Conservation (phyloP, 2,113 vertebrate species). For the Callospermophilus lateralis region DNA sequence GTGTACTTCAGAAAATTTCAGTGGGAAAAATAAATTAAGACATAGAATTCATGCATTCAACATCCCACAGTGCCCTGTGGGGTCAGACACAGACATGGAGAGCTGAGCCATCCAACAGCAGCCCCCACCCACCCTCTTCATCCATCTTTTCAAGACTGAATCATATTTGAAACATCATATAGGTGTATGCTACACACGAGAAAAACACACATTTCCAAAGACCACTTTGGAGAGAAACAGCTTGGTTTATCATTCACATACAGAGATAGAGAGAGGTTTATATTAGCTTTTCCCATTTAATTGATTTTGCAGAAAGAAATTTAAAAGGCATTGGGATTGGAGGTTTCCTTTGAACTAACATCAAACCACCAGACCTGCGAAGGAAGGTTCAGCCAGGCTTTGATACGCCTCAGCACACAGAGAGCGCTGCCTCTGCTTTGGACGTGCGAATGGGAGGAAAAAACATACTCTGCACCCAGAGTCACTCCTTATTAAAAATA, state of each 20-base stretch:
- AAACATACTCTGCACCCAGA: background rate
- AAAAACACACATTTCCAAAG: constrained; percentile 29
- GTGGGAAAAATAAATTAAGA: background rate
- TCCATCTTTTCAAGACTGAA: background rate
- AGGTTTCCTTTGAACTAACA: constrained; percentile 80
- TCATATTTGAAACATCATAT: constrained; percentile 11
- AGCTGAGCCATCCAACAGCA: background rate
- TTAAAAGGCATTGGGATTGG: constrained; percentile 72
- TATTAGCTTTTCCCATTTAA: constrained; percentile 59
- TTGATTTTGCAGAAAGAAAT: constrained; percentile 75
- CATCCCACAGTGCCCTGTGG: background rate
- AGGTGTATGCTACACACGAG: background rate
- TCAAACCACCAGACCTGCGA: constrained; percentile 78
- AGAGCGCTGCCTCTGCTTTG: constrained; percentile 61
- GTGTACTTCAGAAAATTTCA: background rate
- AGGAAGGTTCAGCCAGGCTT: constrained; percentile 69
- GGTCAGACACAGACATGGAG: background rate
- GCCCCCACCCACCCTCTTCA: background rate
- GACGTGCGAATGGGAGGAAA: background rate
- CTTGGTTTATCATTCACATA: constrained; percentile 45
- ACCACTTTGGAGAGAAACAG: constrained; percentile 63
- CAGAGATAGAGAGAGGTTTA: constrained; percentile 37
- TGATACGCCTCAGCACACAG: constrained; percentile 74
- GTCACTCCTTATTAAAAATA: constrained; percentile 86
- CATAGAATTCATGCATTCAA: background rate